Evolutionary conservation across 2,113 vertebrate species (phyloP), one percentile per base, ranked within the genome.

Genomic region (Numenius arquata): DNA sequence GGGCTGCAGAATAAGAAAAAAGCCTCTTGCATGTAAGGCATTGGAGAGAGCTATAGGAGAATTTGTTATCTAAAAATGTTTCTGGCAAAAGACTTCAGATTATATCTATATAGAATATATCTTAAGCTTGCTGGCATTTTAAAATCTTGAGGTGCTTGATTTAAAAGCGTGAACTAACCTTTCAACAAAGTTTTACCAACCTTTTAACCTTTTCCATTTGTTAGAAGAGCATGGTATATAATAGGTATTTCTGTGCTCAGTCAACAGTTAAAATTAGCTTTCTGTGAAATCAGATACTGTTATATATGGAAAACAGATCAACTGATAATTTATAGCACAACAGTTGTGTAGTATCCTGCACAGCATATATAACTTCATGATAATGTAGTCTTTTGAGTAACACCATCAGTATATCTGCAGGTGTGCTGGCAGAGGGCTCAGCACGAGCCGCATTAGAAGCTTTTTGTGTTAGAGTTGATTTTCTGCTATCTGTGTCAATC

Each of bases 381-480:
- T 95, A 80, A 73, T 25, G 36, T 29, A 76, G 20, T 91, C 52
- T 91, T 41, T 79, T 18, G 7, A 87, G 32, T 72, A 88, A 94
- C 55, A 59, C 34, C 11, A 20, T 40, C 11, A 41, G 25, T 73
- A 1, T 63, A 43, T 88, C 78, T 95, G 66, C 90, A 73, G 87
- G 86, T 96, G 94, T 76, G 41, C 93, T 97, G 97, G 95, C 94
- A 77, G 9, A 20, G 83, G 79, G 77, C 90, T 95, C 82, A 83
- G 85, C 65, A 90, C 1, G 9, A 95, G 90, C 78, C 29, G 55
- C 86, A 63, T 73, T 66, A 92, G 89, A 78, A 87, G 86, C 90
- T 91, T 90, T 93, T 55, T 71, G 75, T 80, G 25, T 81, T 87
- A 66, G 67, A 85, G 93, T 88, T 85, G 83, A 85, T 71, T 52